Evolutionary conservation across 2,888 invertebrate species (phyloP).

Genomic region (Sarcophaga carnaria): DNA sequence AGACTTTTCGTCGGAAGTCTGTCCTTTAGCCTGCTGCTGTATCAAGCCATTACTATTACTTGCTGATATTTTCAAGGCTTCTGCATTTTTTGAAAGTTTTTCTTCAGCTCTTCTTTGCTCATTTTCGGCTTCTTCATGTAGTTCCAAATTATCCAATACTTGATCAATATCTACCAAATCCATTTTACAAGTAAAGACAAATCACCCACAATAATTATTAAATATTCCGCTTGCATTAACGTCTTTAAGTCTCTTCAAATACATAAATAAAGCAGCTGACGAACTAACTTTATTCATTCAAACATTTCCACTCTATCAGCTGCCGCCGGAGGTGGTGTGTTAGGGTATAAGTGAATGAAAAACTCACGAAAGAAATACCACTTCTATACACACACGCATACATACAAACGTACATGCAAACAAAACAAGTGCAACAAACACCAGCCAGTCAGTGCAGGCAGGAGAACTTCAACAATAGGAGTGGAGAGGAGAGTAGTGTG

Average conservation of each 20-base stretch:
- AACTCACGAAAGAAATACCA: conserved; percentile 17
- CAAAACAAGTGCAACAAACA: conserved; percentile 54
- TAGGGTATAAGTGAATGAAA: conserved; percentile 14
- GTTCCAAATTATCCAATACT: conserved; percentile 92
- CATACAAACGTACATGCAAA: background rate
- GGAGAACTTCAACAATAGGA: background rate
- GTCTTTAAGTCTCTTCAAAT: background rate
- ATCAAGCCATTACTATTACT: conserved; percentile 36
- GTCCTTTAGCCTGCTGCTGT: conserved; percentile 72
- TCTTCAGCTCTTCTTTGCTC: conserved; percentile 70
- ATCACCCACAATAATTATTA: too few relatives aligned
- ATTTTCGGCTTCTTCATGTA: conserved; percentile 86
- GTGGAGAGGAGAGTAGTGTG: conserved; percentile 5
- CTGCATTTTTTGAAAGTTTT: conserved; percentile 34
- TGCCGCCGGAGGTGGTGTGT: conserved; percentile 29
- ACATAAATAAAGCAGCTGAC: conserved; percentile 28
- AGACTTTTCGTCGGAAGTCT: conserved; percentile 72
- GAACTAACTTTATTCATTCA: conserved; percentile 1
- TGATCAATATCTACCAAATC: conserved; percentile 89
- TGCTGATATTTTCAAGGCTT: conserved; percentile 53
- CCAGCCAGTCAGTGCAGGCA: conserved; percentile 21
- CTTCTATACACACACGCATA: conserved; percentile 34
- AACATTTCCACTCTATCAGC: conserved; percentile 48
- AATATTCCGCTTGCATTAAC: too few relatives aligned
- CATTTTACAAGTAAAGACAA: conserved; percentile 72